Evolutionary conservation across 2,888 invertebrate genomes (phyloP).

Genomic region (Aspidiotus rigidus): DNA sequence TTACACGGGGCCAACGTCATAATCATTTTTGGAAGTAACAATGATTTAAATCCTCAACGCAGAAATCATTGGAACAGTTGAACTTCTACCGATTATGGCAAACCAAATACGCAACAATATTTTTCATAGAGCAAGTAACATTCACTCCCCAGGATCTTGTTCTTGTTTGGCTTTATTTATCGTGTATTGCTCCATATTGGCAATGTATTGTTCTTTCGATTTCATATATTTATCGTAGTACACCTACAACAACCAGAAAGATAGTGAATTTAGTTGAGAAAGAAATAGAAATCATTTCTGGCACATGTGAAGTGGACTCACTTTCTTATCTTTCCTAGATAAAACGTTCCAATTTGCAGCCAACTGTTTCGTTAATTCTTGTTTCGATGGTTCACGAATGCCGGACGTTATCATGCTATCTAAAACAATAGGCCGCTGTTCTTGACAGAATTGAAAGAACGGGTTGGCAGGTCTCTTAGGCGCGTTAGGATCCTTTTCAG

Average conservation of each 20-base stretch:
- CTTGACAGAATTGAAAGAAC: conserved; percentile 71
- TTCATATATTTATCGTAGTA: conserved; percentile 64
- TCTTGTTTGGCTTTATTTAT: conserved; percentile 36
- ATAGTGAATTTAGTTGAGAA: neutral
- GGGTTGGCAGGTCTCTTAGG: conserved; percentile 72
- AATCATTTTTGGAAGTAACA: too few relatives aligned
- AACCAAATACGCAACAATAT: too few relatives aligned
- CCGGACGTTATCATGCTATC: conserved; percentile 48
- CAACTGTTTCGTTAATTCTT: conserved; percentile 63
- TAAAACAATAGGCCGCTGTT: conserved; percentile 58
- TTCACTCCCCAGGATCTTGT: conserved; percentile 8
- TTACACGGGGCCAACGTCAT: too few relatives aligned
- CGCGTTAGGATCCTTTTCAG: conserved; percentile 64
- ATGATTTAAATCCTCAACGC: too few relatives aligned
- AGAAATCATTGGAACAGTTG: too few relatives aligned
- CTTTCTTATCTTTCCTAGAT: conserved; percentile 60
- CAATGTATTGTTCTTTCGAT: conserved; percentile 67
- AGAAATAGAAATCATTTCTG: neutral
- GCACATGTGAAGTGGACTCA: conserved; percentile 41
- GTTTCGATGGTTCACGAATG: conserved; percentile 61
- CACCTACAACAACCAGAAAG: conserved; percentile 46
- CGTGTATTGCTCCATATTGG: conserved; percentile 55
- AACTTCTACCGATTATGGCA: too few relatives aligned
- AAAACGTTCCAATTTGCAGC: conserved; percentile 66
- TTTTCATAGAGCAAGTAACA: too few relatives aligned